Evolutionary conservation across 1,140 invertebrate species (phyloP).

Genomic region (Brachionus sp.): DNA sequence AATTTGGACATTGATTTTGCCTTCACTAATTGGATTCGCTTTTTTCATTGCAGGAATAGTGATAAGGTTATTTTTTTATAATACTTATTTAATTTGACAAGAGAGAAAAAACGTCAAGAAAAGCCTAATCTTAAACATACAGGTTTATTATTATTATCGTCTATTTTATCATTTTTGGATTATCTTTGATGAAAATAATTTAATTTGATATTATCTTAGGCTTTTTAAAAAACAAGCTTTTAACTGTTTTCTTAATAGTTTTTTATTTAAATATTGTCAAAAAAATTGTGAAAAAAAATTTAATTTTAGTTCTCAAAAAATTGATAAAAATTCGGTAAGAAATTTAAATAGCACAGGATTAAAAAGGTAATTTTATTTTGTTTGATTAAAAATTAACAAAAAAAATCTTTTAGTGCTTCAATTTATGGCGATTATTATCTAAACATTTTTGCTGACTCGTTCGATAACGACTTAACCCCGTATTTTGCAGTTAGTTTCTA

Average conservation of each 20-base stretch:
- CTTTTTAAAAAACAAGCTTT: no score
- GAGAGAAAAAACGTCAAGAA: no score
- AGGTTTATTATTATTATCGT: no score
- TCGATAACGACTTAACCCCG: conserved; percentile 59
- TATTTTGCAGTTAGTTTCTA: conserved; percentile 52
- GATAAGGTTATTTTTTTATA: conserved; percentile 45
- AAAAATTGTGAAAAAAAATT: no score
- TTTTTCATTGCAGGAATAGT: conserved; percentile 51
- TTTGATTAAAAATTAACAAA: background rate
- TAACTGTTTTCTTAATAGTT: no score
- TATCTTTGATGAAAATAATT: no score
- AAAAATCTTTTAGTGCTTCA: conserved; percentile 14
- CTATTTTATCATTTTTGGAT: no score
- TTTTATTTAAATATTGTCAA: no score
- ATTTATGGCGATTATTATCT: conserved; percentile 47
- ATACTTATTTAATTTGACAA: no score
- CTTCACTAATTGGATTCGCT: conserved; percentile 57
- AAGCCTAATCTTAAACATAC: no score
- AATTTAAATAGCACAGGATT: conserved; percentile 32
- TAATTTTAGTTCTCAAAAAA: background rate
- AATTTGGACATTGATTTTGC: conserved; percentile 88
- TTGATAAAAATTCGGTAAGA: conserved; percentile 6
- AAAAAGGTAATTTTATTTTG: background rate
- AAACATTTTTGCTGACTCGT: conserved; percentile 48
- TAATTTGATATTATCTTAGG: no score